Evolutionary conservation across 2,888 invertebrate species (phyloP).

Genomic region (Drosophila prostipennis): DNA sequence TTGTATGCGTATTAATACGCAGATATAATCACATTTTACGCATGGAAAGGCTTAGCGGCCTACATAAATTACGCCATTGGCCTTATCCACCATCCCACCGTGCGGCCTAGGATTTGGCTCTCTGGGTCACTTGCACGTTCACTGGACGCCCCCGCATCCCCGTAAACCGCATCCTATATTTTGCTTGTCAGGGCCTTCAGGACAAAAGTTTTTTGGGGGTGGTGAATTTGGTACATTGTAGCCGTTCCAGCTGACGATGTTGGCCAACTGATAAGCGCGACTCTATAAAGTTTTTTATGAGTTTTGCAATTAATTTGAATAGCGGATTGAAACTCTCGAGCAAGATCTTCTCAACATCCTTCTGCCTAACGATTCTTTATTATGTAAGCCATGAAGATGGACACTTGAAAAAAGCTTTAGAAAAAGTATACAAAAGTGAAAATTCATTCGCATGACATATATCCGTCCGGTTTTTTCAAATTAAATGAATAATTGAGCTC

Average conservation of each 20-base stretch:
- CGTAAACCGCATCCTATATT: conserved; percentile 19
- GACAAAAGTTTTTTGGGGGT: conserved; percentile 38
- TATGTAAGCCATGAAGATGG: conserved; percentile 8
- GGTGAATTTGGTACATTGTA: conserved; percentile 17
- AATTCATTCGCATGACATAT: no score
- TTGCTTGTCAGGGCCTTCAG: conserved; percentile 18
- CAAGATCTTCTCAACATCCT: conserved; percentile 6
- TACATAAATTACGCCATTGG: conserved; percentile 73
- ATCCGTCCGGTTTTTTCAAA: no score
- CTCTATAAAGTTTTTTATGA: conserved; percentile 47
- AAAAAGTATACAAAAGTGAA: background rate
- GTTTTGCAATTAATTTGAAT: conserved; percentile 57
- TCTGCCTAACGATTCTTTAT: conserved; percentile 2
- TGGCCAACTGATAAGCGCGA: conserved; percentile 51
- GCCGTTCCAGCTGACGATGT: conserved; percentile 29
- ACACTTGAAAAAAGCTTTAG: background rate
- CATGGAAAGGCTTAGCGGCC: conserved; percentile 67
- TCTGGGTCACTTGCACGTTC: conserved; percentile 71
- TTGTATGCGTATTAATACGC: conserved; percentile 41
- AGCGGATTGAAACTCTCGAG: conserved; percentile 9
- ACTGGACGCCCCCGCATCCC: conserved; percentile 2
- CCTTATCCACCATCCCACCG: conserved; percentile 18
- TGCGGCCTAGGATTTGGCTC: conserved; percentile 24
- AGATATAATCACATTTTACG: conserved; percentile 74
- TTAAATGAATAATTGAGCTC: no score